Conservation (phyloP, 2,888 invertebrate genomes). For the Caprella mutica region DNA sequence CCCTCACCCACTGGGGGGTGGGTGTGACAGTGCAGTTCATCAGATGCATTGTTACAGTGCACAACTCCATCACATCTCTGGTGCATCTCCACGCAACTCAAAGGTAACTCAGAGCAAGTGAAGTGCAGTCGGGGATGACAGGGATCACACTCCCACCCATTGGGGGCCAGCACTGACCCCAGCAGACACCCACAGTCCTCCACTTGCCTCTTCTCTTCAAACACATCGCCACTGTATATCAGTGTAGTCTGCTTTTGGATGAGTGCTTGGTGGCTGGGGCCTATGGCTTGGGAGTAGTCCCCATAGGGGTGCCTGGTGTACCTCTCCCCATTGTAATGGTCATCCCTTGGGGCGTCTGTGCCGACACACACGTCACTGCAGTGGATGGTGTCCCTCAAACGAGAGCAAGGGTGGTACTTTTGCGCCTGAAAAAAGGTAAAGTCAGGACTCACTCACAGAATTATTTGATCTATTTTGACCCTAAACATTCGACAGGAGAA, state of each 20-base stretch:
- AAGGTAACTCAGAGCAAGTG: neutral
- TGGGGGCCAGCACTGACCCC: neutral
- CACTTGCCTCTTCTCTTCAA: conserved; percentile 35
- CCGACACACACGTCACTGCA: neutral
- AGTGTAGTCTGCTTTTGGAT: too few relatives aligned
- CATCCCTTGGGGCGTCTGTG: too few relatives aligned
- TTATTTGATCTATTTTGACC: too few relatives aligned
- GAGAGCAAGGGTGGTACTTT: neutral
- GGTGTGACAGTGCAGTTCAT: conserved; percentile 61
- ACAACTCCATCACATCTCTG: conserved; percentile 61
- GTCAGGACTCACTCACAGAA: neutral
- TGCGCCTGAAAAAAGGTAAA: neutral
- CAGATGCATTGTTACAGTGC: conserved; percentile 72
- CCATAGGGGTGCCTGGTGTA: neutral
- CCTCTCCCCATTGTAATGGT: too few relatives aligned
- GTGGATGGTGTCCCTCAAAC: neutral
- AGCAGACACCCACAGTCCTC: conserved; percentile 20
- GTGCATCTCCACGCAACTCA: neutral
- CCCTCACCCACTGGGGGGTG: conserved; percentile 50
- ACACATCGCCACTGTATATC: too few relatives aligned
- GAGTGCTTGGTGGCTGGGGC: too few relatives aligned
- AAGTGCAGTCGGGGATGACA: neutral
- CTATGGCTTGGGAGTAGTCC: conserved; percentile 3
- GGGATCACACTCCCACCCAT: conserved; percentile 17
- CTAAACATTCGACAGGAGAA: too few relatives aligned